phyloP scores from a whole-genome alignment of 1,140 invertebrate species.

The Saccostrea echinata region DNA sequence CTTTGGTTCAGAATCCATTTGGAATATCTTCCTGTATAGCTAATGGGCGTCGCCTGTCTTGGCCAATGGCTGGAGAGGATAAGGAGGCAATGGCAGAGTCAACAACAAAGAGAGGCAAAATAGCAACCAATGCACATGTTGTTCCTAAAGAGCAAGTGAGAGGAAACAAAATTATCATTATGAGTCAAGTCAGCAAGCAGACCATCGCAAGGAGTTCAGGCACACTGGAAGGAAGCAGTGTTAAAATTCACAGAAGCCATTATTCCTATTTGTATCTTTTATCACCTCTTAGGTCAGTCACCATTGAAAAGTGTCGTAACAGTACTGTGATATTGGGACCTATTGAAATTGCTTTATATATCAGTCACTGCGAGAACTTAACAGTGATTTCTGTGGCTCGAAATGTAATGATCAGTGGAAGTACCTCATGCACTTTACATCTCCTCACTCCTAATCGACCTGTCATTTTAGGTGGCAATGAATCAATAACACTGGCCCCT shows the following conservation, averaged over 20 bases:
- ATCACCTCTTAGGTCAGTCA: constrained; percentile 79
- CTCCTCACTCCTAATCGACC: constrained; percentile 78
- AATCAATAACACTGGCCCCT: constrained; percentile 76
- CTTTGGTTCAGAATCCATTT: constrained; percentile 76
- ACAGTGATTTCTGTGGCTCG: constrained; percentile 75
- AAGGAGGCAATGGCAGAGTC: constrained; percentile 58
- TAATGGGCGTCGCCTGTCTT: constrained; percentile 76
- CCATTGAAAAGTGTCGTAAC: constrained; percentile 79
- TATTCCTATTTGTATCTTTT: constrained; percentile 79
- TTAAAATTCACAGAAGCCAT: constrained; percentile 80
- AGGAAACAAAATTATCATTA: constrained; percentile 79
- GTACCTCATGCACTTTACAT: constrained; percentile 76
- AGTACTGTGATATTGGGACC: constrained; percentile 79
- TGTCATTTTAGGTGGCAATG: constrained; percentile 76
- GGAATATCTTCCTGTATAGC: constrained; percentile 78
- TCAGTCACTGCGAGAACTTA: constrained; percentile 78
- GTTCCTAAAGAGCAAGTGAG: constrained; percentile 75
- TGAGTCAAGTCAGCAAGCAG: constrained; percentile 79
- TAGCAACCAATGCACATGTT: constrained; percentile 78
- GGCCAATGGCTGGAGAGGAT: constrained; percentile 72
- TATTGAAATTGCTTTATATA: constrained; percentile 76
- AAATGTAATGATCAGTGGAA: constrained; percentile 75
- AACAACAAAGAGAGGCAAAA: constrained; percentile 73
- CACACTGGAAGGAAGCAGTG: constrained; percentile 76
- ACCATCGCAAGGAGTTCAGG: constrained; percentile 78